These are phyloP conservation scores for Syncerus caffer DNA, from an alignment of 2,797 vertebrate genomes.

Conservation along the genomic window DNA sequence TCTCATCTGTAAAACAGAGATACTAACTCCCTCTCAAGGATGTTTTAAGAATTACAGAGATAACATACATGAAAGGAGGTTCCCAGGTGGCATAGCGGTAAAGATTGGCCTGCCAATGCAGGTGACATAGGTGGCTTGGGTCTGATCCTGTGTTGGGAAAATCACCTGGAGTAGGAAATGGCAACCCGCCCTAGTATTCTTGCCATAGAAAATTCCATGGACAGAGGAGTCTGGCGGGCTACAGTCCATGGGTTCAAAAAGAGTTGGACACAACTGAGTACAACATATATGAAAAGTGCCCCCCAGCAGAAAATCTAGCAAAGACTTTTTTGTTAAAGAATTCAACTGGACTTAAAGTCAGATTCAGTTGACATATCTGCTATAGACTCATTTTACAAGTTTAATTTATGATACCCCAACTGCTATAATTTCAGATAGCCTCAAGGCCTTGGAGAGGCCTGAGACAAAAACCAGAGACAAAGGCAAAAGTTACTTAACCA, in stretches of 20 bases:
- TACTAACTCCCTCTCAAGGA: neutral
- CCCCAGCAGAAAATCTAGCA: neutral
- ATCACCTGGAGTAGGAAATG: neutral
- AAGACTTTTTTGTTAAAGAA: neutral
- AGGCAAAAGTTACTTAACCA: constrained; percentile 41
- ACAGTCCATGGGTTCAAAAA: neutral
- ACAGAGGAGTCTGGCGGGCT: neutral
- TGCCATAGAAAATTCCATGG: neutral
- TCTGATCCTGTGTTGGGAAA: neutral
- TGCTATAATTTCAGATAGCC: constrained; percentile 42
- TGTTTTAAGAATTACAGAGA: constrained; percentile 33
- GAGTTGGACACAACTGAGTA: neutral
- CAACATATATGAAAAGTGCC: neutral
- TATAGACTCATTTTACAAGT: constrained; percentile 6
- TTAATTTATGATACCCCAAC: constrained; percentile 28
- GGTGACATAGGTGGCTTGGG: neutral
- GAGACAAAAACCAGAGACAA: constrained; percentile 55
- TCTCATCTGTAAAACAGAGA: constrained; percentile 10
- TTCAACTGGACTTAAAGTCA: constrained; percentile 19
- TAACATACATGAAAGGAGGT: neutral
- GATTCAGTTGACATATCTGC: constrained; percentile 16
- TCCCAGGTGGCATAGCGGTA: neutral
- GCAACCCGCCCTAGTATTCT: neutral
- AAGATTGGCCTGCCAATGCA: neutral
- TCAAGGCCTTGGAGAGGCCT: constrained; percentile 9